Evolutionary conservation across 2,113 vertebrate species (phyloP).

Genomic region (Petaurus breviceps): DNA sequence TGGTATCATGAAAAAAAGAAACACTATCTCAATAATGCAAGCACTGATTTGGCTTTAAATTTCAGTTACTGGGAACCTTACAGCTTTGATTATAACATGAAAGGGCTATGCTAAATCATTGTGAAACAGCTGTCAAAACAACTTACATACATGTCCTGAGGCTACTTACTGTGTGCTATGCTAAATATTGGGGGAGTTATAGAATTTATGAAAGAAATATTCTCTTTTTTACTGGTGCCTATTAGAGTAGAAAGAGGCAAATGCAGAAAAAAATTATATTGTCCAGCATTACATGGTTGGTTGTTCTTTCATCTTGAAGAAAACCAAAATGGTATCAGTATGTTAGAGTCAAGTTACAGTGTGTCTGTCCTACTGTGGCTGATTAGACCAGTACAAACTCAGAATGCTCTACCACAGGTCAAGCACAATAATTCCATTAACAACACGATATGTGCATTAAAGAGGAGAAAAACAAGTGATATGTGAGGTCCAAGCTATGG

Average conservation of each 20-base stretch:
- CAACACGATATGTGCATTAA: background rate
- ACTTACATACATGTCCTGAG: background rate
- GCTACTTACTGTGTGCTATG: background rate
- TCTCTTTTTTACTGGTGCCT: background rate
- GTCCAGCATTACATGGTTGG: background rate
- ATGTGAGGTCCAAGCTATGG: background rate
- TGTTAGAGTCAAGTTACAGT: too few species aligned
- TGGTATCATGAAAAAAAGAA: slow-evolving; percentile 25
- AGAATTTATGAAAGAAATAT: background rate
- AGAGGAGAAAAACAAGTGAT: background rate
- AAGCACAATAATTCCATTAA: too few species aligned
- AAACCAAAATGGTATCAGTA: too few species aligned
- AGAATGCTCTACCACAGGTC: too few species aligned
- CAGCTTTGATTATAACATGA: slow-evolving; percentile 6
- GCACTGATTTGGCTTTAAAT: slow-evolving; percentile 42
- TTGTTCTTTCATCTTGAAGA: too few species aligned
- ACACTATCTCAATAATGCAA: slow-evolving; percentile 22
- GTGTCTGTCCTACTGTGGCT: too few species aligned
- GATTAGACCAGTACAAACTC: too few species aligned
- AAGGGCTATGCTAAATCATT: slow-evolving; percentile 12
- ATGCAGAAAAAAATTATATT: background rate
- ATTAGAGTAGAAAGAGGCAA: background rate
- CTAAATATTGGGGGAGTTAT: background rate
- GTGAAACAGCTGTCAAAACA: slow-evolving; percentile 32
- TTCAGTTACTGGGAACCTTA: background rate